Conservation (phyloP, 1,140 invertebrate genomes). For the Halictus rubicundus region DNA sequence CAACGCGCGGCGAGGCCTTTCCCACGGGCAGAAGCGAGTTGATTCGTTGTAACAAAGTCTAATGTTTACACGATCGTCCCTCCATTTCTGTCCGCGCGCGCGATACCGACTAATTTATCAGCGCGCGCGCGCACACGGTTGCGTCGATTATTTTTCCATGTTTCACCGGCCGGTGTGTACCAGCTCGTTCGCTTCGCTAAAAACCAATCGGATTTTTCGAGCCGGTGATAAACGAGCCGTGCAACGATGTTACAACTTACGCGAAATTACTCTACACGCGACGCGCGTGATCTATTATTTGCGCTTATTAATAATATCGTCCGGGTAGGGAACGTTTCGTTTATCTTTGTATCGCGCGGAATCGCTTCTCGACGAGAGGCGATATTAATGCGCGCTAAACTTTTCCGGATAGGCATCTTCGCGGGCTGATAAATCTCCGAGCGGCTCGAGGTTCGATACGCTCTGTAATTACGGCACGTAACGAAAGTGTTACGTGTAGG, state of each 20-base stretch:
- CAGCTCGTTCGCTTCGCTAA: neutral
- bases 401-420: constrained; percentile 57
- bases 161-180: neutral
- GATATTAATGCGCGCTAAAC: constrained; percentile 35
- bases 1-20: neutral
- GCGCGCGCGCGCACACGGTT: too few species aligned
- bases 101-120: neutral
- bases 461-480: constrained; percentile 64
- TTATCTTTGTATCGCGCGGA: constrained; percentile 1
- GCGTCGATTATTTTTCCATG: neutral
- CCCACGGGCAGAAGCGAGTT: neutral
- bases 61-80: neutral
- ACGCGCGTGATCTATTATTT: constrained; percentile 22
- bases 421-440: constrained; percentile 62
- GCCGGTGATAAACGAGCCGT: neutral
- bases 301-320: constrained; percentile 40
- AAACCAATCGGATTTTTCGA: neutral
- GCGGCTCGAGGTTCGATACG: constrained; percentile 52
- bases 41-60: neutral
- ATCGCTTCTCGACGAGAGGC: constrained; percentile 22
- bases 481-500: constrained; percentile 61
- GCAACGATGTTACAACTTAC: neutral
- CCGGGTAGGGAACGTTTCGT: too few species aligned
- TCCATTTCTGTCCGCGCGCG: neutral
- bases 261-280: constrained; percentile 1